Base-by-base conservation (phyloP, 2,888 invertebrate species). In the Mesorhabditis spiculigera region DNA sequence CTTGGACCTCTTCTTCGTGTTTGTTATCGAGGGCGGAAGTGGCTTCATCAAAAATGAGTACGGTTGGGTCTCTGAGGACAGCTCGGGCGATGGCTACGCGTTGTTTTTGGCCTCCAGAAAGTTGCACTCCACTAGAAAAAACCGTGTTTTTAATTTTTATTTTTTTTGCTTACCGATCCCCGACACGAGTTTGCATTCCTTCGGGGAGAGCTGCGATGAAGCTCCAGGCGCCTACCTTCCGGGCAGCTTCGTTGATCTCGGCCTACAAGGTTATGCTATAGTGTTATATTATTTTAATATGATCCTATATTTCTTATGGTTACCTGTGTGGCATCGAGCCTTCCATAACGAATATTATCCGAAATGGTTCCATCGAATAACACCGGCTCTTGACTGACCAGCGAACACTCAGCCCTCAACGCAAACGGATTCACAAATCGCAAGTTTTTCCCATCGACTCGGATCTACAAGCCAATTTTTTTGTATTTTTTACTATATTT, bases 321-420 rank as follows among this genome's bases (percentile, higher is more conserved):
- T 42, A 76, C 78, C 71, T 81, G 81, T 50, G 78, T 77, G 8
- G 82, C 81, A 63, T 81, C 78, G 41, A 82, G 65, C 71, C 80
- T 69, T 61, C 84, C 84, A 70, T 83, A 84, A 58, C 84, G 71
- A 63, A 84, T 85, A 71, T 84, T 84, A 63, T 85, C 84, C 72
- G 78, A 76, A 44, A 84, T 85, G 4, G 84, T 82, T 43, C 82
- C 84, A 67, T 84, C 84, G 68, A 82, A 83, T 4, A 82, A 72
- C 5, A 86, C 86, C 28, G 87, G 87, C 69, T 87, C 87, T 78
- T 87, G 87, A 43, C 87, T 86, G 16, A 88, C 88, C 67, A 88
- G 73, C 4, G 87, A 81, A 41, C 88, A 81, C 79, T 87, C 85
- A 69, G 80, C 79, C 72, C 88, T 86, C 13, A 88, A 77, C 72